These are phyloP conservation scores for Bucco capensis DNA, from an alignment of 2,113 vertebrate species.

Conservation along the genomic window DNA sequence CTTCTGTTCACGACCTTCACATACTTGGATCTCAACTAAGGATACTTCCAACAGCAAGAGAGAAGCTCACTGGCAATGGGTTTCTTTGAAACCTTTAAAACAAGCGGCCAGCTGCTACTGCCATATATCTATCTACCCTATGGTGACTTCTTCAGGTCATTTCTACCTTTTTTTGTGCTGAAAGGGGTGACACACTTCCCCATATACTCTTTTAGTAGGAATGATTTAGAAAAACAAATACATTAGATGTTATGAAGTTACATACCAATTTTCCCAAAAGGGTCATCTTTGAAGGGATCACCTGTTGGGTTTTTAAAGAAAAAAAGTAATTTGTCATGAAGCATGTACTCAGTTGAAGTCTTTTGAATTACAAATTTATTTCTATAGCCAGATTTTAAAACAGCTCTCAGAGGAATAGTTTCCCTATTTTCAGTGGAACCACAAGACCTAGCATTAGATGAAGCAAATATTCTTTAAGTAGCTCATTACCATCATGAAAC, in stretches of 20 bases:
- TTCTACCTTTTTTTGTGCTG: neutral
- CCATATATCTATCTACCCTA: neutral
- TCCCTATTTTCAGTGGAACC: neutral
- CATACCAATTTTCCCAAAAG: slow-evolving; percentile 92
- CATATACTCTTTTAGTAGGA: neutral
- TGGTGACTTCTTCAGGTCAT: neutral
- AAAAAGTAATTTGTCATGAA: neutral
- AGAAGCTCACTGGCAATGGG: neutral
- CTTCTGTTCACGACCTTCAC: neutral
- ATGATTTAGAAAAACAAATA: neutral
- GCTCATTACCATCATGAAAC: neutral
- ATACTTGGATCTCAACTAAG: neutral
- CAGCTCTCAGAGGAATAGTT: neutral
- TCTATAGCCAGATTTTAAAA: neutral
- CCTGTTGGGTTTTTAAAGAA: slow-evolving; percentile 61
- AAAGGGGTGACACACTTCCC: neutral
- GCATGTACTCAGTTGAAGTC: neutral
- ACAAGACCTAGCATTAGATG: neutral
- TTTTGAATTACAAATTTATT: neutral
- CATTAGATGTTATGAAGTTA: neutral
- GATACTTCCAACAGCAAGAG: neutral
- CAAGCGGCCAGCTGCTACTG: neutral
- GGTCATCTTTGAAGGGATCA: slow-evolving; percentile 96
- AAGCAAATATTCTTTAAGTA: neutral
- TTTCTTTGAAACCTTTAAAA: neutral